Evolutionary conservation across 2,797 vertebrate species (phyloP).

Genomic region (Macrochelys suwanniensis): DNA sequence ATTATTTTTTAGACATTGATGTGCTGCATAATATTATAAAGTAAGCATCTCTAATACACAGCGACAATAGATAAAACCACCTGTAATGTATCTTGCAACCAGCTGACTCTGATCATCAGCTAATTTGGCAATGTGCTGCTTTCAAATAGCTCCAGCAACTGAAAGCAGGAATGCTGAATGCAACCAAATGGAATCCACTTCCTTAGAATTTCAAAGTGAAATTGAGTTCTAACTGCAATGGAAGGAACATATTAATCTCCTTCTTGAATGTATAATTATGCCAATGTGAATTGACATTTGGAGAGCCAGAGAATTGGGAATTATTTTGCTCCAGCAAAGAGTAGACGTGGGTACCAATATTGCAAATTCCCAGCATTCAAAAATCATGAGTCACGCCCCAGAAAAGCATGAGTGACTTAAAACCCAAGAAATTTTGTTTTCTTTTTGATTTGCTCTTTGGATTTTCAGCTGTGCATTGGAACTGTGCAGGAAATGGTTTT

Average conservation of each 20-base stretch:
- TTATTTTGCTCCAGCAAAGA: not conserved
- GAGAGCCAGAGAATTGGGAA: not conserved
- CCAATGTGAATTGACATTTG: not conserved
- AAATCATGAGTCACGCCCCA: not conserved
- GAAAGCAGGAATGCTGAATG: not conserved
- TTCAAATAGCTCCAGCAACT: accelerated
- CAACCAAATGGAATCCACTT: not conserved
- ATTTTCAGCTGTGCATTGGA: not conserved
- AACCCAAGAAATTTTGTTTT: not conserved
- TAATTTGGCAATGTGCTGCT: not conserved
- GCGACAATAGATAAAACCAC: accelerated
- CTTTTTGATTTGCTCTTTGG: not conserved
- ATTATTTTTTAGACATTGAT: not conserved
- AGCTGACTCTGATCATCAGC: not conserved
- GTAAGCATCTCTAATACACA: not conserved
- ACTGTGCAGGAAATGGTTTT: not conserved
- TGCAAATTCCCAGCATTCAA: not conserved
- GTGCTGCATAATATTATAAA: not conserved
- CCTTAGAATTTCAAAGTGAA: not conserved
- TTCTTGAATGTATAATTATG: not conserved
- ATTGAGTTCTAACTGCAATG: not conserved
- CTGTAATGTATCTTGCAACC: not conserved
- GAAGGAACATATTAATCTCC: not conserved
- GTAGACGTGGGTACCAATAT: not conserved
- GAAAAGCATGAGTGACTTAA: not conserved